Evolutionary conservation across 2,113 vertebrate species (phyloP), one percentile per base, ranked within the genome.

Genomic region (Microtus montanus): DNA sequence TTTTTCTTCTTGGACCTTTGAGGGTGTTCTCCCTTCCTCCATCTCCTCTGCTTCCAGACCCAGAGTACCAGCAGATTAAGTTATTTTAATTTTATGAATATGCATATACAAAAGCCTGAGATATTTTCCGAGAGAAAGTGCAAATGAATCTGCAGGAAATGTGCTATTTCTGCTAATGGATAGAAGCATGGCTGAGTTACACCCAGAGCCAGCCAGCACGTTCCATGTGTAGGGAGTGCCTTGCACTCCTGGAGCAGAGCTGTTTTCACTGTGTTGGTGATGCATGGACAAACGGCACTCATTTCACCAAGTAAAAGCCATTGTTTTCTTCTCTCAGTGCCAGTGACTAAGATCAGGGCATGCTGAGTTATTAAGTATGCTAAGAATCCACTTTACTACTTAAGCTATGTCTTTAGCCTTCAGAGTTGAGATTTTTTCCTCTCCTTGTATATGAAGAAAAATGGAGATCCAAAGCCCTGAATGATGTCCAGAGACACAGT

Each of bases 71-170:
- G 83, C 64, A 74, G 91, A 97, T 96, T 92, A 84, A 94, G 92
- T 94, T 90, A 91, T 95, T 98, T 98, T 92, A 82, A 84, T 83
- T 97, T 96, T 92, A 96, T 97, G 97, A 97, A 95, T 97, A 94
- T 96, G 94, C 97, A 89, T 93, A 58, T 92, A 38, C 63, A 97
- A 94, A 97, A 66, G 74, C 85, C 63, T 83, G 93, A 93, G 77
- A 80, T 97, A 94, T 91, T 98, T 98, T 97, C 97, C 61, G 38
- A 94, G 84, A 94, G 94, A 95, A 96, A 86, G 90, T 93, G 30
- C 88, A 63, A 91, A 95, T 89, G 93, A 87, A 95, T 96, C 71
- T 95, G 79, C 49, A 97, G 93, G 89, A 96, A 97, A 75, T 78
- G 41, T 87, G 78, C 92, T 97, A 58, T 93, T 97, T 33, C 82